A percentile compares a stretch with the other conserved stretches of the same genome.
Conservation (phyloP, 2,888 invertebrate species). For the Pseudolycoriella hygida region DNA sequence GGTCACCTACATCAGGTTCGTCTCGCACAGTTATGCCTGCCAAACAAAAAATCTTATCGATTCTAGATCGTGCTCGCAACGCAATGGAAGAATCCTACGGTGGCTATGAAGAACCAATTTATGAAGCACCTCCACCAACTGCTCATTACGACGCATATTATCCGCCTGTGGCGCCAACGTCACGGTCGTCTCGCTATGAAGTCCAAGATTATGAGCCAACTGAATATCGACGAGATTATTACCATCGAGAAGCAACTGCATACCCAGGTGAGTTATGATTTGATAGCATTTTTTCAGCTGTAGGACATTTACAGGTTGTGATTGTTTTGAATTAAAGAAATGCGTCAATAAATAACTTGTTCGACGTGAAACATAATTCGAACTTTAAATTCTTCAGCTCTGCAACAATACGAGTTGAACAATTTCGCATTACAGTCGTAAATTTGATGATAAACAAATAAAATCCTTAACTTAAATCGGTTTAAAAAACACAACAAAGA, state of each 20-base stretch:
- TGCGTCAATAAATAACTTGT: neutral
- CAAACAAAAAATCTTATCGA: conserved; percentile 69
- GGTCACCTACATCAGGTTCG: conserved; percentile 26
- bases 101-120: conserved; percentile 24
- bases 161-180: conserved; percentile 13
- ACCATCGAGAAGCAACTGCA: conserved; percentile 26
- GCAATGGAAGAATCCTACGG: conserved; percentile 67
- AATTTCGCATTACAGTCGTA: too few species aligned
- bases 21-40: conserved; percentile 40
- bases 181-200: conserved; percentile 21
- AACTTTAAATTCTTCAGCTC: too few species aligned
- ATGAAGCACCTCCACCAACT: conserved; percentile 20
- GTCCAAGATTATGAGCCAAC: conserved; percentile 24
- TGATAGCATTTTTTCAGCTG: neutral
- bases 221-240: conserved; percentile 26
- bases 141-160: conserved; percentile 18
- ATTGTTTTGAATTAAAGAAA: neutral
- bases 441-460: too few species aligned
- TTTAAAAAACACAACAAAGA: too few species aligned
- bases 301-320: too few species aligned
- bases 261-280: conserved; percentile 20
- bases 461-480: too few species aligned
- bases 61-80: conserved; percentile 60
- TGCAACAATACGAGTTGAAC: too few species aligned
- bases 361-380: too few species aligned